Evolutionary conservation across 2,797 vertebrate species (phyloP), one percentile per base, ranked within the genome.

Genomic region (Cephalopachus bancanus): DNA sequence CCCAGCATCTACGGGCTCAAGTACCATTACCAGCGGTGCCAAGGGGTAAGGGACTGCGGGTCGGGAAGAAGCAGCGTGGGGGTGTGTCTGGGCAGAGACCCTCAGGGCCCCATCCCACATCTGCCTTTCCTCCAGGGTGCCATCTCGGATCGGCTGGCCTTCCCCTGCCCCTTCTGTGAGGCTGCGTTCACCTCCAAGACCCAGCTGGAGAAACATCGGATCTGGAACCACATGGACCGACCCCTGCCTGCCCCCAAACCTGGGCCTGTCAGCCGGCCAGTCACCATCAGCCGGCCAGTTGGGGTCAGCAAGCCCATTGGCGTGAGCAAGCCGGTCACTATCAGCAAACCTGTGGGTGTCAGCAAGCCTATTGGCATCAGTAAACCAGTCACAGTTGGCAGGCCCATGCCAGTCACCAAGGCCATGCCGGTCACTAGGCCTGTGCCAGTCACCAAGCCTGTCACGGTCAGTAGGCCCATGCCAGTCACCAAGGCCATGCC

Each of bases 1-100:
- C 99, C 99, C 98, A 99, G 99, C 98, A 99, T 99, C 98, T 99
- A 99, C 93, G 99, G 99, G 96, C 99, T 99, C 98, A 99, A 99
- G 98, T 99, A 99, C 98, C 99, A 99, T 98, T 99, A 99, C 98
- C 99, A 99, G 98, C 99, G 99, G 97, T 99, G 99, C 98, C 99
- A 99, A 98, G 99, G 99, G 99, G 99, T 99, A 98, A 99, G 99
- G 96, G 89, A 49, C 83, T 33, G 3, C 1, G 94, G 65, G 85
- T 59, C 3, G 12, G 95, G 59, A 91, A 51, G 60, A 93, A 62
- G 94, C 74, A 75, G 92, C 89, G 74, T 72, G 60, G 90, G 88
- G 83, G 30, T 64, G 9, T 60, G 51, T 79, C 78, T 89, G 88
- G 78, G 62, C 85, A 78, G 91, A 57, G 84, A 65, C 83, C 91